phyloP scores from a whole-genome alignment of 2,888 invertebrate genomes.

The Xanthia icteritia region DNA sequence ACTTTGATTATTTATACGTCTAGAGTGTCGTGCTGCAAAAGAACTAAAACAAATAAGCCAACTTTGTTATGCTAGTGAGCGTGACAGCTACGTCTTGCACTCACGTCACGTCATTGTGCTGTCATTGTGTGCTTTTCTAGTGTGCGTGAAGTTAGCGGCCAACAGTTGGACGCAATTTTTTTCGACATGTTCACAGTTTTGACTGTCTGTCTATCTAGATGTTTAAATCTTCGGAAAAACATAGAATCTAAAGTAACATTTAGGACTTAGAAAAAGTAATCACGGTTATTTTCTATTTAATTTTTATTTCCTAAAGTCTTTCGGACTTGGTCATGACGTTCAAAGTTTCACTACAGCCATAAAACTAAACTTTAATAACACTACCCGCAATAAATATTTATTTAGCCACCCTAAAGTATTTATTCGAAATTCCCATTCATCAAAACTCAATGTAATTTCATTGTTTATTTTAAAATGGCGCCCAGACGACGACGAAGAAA shows the following conservation, averaged over 20 bases:
- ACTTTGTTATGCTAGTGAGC: no score
- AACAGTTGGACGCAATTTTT: no score
- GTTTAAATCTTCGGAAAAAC: not conserved
- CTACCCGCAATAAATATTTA: conserved; percentile 30
- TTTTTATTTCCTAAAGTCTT: not conserved
- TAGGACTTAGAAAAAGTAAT: not conserved
- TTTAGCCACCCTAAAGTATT: conserved; percentile 24
- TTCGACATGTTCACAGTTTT: no score
- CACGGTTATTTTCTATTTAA: not conserved
- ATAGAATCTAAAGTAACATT: not conserved
- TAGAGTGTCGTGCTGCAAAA: no score
- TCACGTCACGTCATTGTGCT: no score
- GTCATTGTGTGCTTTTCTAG: no score
- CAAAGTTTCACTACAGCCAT: not conserved
- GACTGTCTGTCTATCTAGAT: no score
- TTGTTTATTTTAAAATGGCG: conserved; percentile 60
- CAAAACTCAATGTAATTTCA: conserved; percentile 51
- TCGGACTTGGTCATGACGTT: not conserved
- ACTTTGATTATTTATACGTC: no score
- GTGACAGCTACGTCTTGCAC: no score
- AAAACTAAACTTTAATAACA: conserved; percentile 3
- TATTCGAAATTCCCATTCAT: conserved; percentile 25
- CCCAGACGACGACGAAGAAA: conserved; percentile 46
- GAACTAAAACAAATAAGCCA: no score
- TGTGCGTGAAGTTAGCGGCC: no score